Evolutionary conservation across 2,888 invertebrate species (phyloP).

Genomic region (Agonopterix heracliana): DNA sequence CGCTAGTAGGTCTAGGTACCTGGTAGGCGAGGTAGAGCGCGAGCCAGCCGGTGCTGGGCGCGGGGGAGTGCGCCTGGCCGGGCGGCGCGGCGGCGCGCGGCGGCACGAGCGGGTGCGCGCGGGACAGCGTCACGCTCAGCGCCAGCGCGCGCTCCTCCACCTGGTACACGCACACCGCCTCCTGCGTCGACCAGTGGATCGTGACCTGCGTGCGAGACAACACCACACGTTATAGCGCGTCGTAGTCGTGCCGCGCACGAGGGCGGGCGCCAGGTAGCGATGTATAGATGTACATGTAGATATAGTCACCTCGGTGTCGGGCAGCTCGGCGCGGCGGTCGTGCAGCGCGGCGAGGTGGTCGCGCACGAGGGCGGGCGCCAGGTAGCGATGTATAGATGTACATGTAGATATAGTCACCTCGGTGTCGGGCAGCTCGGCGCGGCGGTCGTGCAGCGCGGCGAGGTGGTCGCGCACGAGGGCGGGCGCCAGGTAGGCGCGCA

Average conservation of each 20-base stretch:
- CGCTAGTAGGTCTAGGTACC: no score
- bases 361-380: constrained; percentile 26
- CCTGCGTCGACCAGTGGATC: constrained; percentile 79
- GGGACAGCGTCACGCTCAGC: constrained; percentile 84
- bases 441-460: neutral
- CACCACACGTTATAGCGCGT: no score
- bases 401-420: neutral
- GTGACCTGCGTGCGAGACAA: constrained; percentile 71
- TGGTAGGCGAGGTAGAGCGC: constrained; percentile 91
- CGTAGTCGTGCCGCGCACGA: constrained; percentile 7
- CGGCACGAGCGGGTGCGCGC: constrained; percentile 86
- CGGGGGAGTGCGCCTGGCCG: constrained; percentile 16
- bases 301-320: constrained; percentile 5
- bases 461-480: constrained; percentile 11
- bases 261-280: constrained; percentile 28
- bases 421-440: neutral
- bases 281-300: constrained; percentile 3
- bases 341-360: neutral
- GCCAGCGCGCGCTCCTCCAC: constrained; percentile 90
- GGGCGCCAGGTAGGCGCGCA: constrained; percentile 71
- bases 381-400: constrained; percentile 15
- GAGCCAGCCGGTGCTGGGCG: constrained; percentile 60
- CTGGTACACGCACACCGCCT: constrained; percentile 79
- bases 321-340: constrained; percentile 10
- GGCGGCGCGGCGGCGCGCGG: constrained; percentile 35